Conservation (phyloP, 2,113 vertebrate species). For the Cinclus mexicanus region DNA sequence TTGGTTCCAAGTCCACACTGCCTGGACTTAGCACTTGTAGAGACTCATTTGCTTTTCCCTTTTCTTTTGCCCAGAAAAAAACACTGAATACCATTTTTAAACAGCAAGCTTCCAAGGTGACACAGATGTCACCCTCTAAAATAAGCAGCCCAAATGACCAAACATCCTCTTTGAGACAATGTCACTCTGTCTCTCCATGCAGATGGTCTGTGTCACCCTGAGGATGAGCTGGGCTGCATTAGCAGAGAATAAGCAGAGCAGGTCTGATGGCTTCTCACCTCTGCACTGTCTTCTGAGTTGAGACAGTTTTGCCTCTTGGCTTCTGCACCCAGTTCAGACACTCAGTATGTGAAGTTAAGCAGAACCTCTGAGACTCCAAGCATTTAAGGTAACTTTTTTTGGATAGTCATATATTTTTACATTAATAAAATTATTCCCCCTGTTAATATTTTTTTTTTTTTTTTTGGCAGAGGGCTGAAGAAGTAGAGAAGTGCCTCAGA, state of each 20-base stretch:
- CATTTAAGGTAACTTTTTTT: background rate
- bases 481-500: background rate
- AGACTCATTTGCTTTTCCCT: background rate
- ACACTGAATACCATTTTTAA: background rate
- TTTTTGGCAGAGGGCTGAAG: background rate
- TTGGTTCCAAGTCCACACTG: background rate
- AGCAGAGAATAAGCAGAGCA: background rate
- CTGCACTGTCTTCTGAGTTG: background rate
- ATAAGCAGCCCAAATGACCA: background rate
- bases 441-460: no score
- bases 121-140: background rate
- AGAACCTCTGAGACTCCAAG: background rate
- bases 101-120: background rate
- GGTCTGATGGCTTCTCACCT: background rate
- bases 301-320: background rate
- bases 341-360: background rate
- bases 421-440: background rate
- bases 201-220: background rate
- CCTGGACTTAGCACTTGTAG: background rate
- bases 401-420: background rate
- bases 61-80: background rate
- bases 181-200: fast-evolving
- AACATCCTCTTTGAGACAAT: background rate
- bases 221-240: background rate
- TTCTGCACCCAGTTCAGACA: background rate